A percentile compares a stretch with the other conserved stretches of the same genome.
These are phyloP conservation scores for Leucophenga varia DNA, from an alignment of 1,140 invertebrate genomes.

Conservation along the genomic window DNA sequence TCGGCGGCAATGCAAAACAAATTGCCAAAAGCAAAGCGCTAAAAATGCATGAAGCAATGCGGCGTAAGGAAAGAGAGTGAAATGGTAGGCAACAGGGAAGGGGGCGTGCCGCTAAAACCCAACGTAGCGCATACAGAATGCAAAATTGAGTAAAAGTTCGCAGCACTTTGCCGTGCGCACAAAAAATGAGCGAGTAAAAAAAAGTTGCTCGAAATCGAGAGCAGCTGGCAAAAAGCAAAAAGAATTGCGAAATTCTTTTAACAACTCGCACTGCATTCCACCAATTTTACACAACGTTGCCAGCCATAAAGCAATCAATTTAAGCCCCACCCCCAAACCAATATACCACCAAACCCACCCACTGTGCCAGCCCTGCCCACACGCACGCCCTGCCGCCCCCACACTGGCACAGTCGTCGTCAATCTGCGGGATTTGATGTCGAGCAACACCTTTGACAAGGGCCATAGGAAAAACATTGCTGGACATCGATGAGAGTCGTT, in stretches of 20 bases:
- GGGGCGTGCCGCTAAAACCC: constrained; percentile 2
- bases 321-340: constrained; percentile 1
- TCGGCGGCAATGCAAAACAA: constrained; percentile 26
- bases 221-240: constrained; percentile 27
- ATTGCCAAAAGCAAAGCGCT: constrained; percentile 11
- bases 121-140: constrained; percentile 9
- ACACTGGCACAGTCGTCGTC: constrained; percentile 2
- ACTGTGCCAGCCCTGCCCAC: neutral
- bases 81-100: no score
- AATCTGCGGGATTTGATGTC: constrained; percentile 22
- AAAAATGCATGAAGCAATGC: constrained; percentile 20
- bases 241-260: constrained; percentile 31
- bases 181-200: constrained; percentile 12
- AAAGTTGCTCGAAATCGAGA: constrained; percentile 33
- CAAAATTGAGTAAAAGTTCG: constrained; percentile 24
- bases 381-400: constrained; percentile 1
- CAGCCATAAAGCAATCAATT: constrained; percentile 48
- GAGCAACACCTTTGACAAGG: constrained; percentile 44
- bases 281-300: constrained; percentile 29
- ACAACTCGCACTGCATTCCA: constrained; percentile 35
- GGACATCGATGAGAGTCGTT: constrained; percentile 17
- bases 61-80: neutral
- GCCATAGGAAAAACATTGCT: constrained; percentile 20
- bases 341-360: neutral
- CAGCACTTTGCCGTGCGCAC: constrained; percentile 10